Evolutionary conservation across 2,797 vertebrate genomes (phyloP).

Genomic region (Sarcoramphus papa): DNA sequence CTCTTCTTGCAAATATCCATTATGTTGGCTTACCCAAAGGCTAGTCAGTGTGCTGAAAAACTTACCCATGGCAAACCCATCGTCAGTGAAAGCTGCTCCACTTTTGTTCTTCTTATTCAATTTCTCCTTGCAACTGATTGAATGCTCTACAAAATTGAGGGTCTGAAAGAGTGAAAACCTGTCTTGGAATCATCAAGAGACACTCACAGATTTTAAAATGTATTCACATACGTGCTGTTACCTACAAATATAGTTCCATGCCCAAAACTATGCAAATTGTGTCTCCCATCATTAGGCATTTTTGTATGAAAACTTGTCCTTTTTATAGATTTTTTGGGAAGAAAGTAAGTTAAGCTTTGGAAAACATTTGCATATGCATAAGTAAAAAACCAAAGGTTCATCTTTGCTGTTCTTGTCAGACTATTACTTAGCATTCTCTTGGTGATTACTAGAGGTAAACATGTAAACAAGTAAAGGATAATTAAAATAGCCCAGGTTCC

Average conservation of each 20-base stretch:
- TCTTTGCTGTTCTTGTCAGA: background rate
- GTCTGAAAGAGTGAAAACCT: constrained; percentile 75
- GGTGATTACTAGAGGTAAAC: background rate
- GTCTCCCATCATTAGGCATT: background rate
- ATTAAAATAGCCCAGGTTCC: background rate
- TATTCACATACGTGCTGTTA: background rate
- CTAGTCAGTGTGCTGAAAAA: background rate
- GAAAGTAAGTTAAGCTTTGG: background rate
- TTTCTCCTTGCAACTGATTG: constrained; percentile 96
- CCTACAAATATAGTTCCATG: background rate
- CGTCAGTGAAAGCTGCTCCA: constrained; percentile 96
- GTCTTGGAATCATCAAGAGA: background rate
- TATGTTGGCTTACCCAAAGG: background rate
- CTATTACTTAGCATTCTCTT: background rate
- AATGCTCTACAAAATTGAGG: constrained; percentile 97
- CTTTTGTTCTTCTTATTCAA: constrained; percentile 98
- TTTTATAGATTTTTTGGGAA: background rate
- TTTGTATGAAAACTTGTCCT: background rate
- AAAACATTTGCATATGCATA: background rate
- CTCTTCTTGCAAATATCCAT: background rate
- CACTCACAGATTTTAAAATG: background rate
- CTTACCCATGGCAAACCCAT: constrained; percentile 98
- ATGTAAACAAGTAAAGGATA: background rate
- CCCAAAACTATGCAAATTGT: background rate
- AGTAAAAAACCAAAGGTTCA: background rate